Base-by-base conservation (phyloP, 1,140 invertebrate genomes). In the Aplysia californica region DNA sequence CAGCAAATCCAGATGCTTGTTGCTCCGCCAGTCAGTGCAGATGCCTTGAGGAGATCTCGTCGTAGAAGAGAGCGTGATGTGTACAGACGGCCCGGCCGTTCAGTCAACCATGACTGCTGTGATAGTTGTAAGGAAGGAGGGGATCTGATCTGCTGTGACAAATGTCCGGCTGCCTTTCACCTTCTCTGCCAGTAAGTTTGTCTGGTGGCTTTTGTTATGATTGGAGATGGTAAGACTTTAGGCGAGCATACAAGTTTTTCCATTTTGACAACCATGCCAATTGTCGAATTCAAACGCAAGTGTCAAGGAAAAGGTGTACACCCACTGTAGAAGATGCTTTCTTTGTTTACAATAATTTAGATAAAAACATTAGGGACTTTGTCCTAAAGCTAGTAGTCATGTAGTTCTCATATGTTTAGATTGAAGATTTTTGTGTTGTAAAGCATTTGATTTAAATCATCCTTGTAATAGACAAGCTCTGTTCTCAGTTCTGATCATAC, bases 131-230 rank as follows among this genome's bases (percentile, higher is more conserved):
- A 94, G 80, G 96, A 98, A 91, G 96, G 96, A 50, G 97, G 97
- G 38, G 95, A 97, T 89, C 90, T 98, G n/a, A 93, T 98, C 67
- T 98, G 96, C 87, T 98, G 97, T 89, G 97, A 98, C 87, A 93
- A 94, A 79, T 98, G 97, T 87, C 96, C 96, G 41, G 95, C 96
- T 41, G 96, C 96, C 41, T 98, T 98, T 91, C 97, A 98, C 91
- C 91, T 98, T 59, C 92, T 94, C 68, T 98, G 97, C 93, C 96
- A 98, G 95, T 97, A 91, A 93, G 94, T 92, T 55, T 33, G n/a
- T n/a, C n/a, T n/a, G n/a, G n/a, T n/a, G n/a, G n/a, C n/a, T n/a
- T n/a, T n/a, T 64, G 29, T 50, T 2, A 38, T 31, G 3, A 55
- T 21, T 55, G 6, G 44, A n/a, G 10, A 50, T 18, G 65, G 18